Evolutionary conservation across 2,113 vertebrate genomes (phyloP).

Genomic region (Procavia capensis): DNA sequence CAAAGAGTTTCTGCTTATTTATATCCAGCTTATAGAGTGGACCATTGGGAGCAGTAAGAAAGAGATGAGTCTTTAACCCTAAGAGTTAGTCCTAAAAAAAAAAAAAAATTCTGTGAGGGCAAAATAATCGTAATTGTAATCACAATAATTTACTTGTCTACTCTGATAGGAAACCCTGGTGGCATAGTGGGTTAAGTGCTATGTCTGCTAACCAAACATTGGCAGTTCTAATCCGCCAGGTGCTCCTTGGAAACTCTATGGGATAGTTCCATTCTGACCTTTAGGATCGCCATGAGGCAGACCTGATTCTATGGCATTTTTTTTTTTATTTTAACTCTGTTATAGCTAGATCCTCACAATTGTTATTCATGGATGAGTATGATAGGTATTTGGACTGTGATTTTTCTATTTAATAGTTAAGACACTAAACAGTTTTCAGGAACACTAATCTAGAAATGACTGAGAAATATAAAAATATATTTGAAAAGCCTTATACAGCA

Average conservation of each 20-base stretch:
- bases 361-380: background rate
- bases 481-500: background rate
- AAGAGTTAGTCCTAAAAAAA: background rate
- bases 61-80: background rate
- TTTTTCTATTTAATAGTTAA: slow-evolving; percentile 14
- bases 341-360: background rate
- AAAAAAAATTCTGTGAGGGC: background rate
- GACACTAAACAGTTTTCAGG: background rate
- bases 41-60: background rate
- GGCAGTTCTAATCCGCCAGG: too few species aligned
- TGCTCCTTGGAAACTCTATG: too few species aligned
- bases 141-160: background rate
- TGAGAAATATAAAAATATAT: background rate
- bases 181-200: too few species aligned
- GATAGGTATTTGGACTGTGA: background rate
- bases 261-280: too few species aligned
- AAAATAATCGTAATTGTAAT: background rate
- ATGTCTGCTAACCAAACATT: too few species aligned
- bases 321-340: too few species aligned
- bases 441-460: background rate
- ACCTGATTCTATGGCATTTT: too few species aligned
- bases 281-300: too few species aligned
- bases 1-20: background rate
- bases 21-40: background rate
- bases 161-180: too few species aligned